Conservation (phyloP, 2,888 invertebrate genomes). For the Lottia gigantea region DNA sequence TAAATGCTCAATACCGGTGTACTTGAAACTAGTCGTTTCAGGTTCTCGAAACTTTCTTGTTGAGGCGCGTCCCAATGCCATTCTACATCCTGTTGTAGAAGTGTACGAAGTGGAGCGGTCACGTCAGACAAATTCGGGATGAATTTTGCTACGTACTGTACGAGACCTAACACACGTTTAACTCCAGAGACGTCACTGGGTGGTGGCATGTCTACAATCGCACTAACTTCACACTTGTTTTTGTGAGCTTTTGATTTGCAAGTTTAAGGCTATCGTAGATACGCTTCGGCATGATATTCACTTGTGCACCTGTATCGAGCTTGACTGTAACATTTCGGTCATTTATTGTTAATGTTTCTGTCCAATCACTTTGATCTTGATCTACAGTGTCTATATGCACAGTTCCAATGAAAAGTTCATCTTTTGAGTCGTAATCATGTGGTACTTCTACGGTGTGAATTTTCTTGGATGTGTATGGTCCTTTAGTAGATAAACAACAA, state of each 20-base stretch:
- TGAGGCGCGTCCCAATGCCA: constrained; percentile 35
- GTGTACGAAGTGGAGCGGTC: constrained; percentile 25
- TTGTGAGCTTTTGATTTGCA: too few species aligned
- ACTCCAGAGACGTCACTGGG: constrained; percentile 24
- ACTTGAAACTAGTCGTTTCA: constrained; percentile 28
- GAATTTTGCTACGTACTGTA: constrained; percentile 31
- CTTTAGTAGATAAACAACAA: constrained; percentile 11
- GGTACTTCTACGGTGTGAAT: too few species aligned
- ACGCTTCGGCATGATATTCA: not conserved
- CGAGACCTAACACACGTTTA: constrained; percentile 33
- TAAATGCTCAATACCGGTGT: constrained; percentile 35
- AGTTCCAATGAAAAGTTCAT: too few species aligned
- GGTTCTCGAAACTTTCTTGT: constrained; percentile 32
- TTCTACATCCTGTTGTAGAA: constrained; percentile 30
- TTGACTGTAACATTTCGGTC: not conserved
- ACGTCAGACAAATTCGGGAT: constrained; percentile 28
- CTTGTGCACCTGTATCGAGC: not conserved
- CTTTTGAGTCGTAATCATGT: too few species aligned
- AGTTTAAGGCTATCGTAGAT: too few species aligned
- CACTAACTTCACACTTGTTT: not conserved
- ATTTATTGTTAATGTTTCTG: not conserved
- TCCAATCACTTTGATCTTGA: not conserved
- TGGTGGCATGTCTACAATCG: not conserved
- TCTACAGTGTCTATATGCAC: not conserved
- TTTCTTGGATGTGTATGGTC: not conserved